Percentiles rank a stretch among this genome's conserved stretches.
Evolutionary conservation across 1,140 invertebrate species (phyloP).

Genomic region (Apolygus lucorum): DNA sequence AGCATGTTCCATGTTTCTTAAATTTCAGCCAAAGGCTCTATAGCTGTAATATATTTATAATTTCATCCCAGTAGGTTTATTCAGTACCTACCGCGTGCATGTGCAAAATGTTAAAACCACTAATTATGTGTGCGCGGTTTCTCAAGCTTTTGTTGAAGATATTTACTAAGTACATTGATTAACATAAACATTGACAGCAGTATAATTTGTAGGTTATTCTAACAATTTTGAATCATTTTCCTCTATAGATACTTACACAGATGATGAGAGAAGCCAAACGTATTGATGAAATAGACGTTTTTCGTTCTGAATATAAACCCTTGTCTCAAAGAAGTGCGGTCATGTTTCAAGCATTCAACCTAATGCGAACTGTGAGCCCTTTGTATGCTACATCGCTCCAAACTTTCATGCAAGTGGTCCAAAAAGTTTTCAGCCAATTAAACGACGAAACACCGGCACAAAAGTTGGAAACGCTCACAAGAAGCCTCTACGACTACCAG

Average conservation of each 20-base stretch:
- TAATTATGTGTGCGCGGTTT: too few species aligned
- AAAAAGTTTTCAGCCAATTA: background rate
- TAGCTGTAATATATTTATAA: too few species aligned
- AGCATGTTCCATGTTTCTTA: too few species aligned
- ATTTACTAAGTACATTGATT: too few species aligned
- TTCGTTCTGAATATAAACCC: background rate
- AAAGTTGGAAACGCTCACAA: too few species aligned
- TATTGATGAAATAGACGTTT: background rate
- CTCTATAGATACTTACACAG: background rate
- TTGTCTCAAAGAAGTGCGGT: background rate
- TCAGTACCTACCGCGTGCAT: too few species aligned
- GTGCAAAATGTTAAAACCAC: too few species aligned
- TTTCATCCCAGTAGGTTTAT: too few species aligned
- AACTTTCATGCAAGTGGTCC: background rate
- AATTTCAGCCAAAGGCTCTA: too few species aligned
- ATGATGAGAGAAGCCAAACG: background rate
- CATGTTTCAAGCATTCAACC: background rate
- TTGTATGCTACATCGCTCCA: background rate
- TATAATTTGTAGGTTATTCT: background rate
- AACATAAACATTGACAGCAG: background rate
- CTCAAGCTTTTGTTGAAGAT: too few species aligned
- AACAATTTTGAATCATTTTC: background rate
- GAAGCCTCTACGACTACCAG: too few species aligned
- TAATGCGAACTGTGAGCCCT: background rate
- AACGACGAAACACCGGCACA: too few species aligned